A percentile compares a stretch with the other conserved stretches of the same genome.
phyloP scores from a whole-genome alignment of 2,113 vertebrate genomes.

The Crotophaga sulcirostris region DNA sequence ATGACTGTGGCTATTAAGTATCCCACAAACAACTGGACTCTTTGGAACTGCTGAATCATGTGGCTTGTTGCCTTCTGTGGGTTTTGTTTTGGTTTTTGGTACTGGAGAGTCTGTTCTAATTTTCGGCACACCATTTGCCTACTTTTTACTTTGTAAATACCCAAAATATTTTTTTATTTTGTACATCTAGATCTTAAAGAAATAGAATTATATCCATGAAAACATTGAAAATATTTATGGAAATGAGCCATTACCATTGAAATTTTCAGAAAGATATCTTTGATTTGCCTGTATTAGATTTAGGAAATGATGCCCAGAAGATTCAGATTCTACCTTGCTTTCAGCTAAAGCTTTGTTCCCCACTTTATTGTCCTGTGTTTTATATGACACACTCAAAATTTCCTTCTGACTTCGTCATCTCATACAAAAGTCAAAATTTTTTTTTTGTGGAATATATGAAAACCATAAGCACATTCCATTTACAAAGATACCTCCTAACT shows the following conservation, averaged over 20 bases:
- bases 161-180: background rate
- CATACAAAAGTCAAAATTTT: background rate
- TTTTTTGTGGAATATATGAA: no score
- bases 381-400: background rate
- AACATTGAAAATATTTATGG: background rate
- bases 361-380: background rate
- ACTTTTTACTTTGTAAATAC: background rate
- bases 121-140: background rate
- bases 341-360: background rate
- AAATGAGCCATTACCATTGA: background rate
- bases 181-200: background rate
- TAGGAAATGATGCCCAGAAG: background rate
- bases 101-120: background rate
- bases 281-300: background rate
- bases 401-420: background rate
- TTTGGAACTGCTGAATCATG: background rate
- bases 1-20: background rate
- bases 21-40: background rate
- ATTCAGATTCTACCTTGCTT: background rate
- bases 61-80: background rate
- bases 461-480: fast-evolving
- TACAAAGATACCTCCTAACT: background rate
- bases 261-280: background rate
- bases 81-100: background rate
- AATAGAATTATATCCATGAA: background rate